These are phyloP conservation scores for Corticium candelabrum DNA, from an alignment of 37 sponge, comb jelly and placozoan species.

Conservation along the genomic window DNA sequence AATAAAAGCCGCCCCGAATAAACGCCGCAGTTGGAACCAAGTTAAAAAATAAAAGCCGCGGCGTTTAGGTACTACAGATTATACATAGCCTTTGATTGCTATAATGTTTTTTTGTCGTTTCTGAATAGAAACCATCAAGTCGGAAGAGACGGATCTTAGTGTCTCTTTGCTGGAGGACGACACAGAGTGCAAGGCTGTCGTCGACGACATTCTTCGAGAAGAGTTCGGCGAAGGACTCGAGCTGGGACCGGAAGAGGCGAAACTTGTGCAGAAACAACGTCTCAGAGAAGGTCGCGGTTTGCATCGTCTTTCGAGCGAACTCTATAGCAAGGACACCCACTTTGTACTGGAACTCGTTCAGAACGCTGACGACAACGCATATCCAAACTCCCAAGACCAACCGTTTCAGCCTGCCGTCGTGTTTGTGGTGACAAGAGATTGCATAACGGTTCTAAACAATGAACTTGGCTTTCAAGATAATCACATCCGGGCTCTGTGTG, in stretches of 20 bases:
- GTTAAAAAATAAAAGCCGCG: neutral
- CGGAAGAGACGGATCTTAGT: too few relatives aligned
- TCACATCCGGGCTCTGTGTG: conserved; percentile 52
- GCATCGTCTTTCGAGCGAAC: conserved; percentile 45
- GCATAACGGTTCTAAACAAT: conserved; percentile 41
- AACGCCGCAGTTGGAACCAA: too few relatives aligned
- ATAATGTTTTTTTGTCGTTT: too few relatives aligned
- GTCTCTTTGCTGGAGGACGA: too few relatives aligned
- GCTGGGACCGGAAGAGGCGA: conserved; percentile 17
- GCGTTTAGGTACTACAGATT: too few relatives aligned
- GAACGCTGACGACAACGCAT: conserved; percentile 58
- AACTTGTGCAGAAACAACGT: conserved; percentile 29
- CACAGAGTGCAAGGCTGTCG: neutral
- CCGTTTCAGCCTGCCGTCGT: conserved; percentile 23
- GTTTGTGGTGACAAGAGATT: conserved; percentile 19
- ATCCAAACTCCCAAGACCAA: conserved; percentile 10
- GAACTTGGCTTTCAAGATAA: conserved; percentile 47
- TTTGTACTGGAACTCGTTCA: conserved; percentile 62
- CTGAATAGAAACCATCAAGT: too few relatives aligned
- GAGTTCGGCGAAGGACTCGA: conserved; percentile 51
- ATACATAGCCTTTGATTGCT: too few relatives aligned
- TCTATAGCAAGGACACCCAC: conserved; percentile 65
- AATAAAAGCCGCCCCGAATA: conserved; percentile 6
- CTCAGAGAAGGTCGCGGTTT: conserved; percentile 38
- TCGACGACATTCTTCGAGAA: conserved; percentile 27